Evolutionary conservation across 2,797 vertebrate genomes (phyloP).

Genomic region (Peromyscus eremicus): DNA sequence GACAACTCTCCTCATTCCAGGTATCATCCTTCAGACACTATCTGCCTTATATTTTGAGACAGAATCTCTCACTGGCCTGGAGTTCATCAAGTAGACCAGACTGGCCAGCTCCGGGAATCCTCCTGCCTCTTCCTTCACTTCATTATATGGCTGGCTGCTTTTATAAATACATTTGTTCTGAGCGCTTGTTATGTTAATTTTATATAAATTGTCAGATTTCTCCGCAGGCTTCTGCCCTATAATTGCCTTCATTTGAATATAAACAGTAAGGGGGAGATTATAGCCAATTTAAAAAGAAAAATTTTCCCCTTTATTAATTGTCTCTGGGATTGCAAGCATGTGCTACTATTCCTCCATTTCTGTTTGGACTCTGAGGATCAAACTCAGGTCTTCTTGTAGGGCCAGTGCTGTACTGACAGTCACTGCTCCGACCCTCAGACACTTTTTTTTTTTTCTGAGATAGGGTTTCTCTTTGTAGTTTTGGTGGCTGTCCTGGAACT

Average conservation of each 20-base stretch:
- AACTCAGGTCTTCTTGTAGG: neutral
- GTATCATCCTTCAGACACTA: neutral
- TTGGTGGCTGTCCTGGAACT: too few relatives aligned
- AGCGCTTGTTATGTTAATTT: slow-evolving; percentile 79
- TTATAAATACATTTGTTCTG: slow-evolving; percentile 79
- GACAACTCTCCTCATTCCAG: neutral
- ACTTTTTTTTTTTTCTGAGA: neutral
- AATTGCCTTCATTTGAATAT: slow-evolving; percentile 70
- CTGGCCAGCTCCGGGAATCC: neutral
- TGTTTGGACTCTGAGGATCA: neutral
- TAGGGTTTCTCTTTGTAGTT: too few relatives aligned
- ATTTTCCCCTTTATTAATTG: slow-evolving; percentile 8
- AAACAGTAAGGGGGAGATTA: slow-evolving; percentile 61
- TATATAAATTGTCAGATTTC: slow-evolving; percentile 58
- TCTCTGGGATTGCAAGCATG: neutral
- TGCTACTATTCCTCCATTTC: neutral
- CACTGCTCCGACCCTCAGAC: neutral
- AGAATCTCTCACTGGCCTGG: neutral
- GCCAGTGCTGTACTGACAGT: neutral
- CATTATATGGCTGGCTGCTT: slow-evolving; percentile 57
- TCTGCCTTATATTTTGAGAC: neutral
- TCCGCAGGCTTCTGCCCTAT: slow-evolving; percentile 63
- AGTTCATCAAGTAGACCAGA: neutral
- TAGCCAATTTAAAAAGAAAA: slow-evolving; percentile 30
- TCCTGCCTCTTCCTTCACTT: neutral